Base-by-base conservation (phyloP, 64 coral and sea anemone genomes). In the Pocillopora verrucosa region DNA sequence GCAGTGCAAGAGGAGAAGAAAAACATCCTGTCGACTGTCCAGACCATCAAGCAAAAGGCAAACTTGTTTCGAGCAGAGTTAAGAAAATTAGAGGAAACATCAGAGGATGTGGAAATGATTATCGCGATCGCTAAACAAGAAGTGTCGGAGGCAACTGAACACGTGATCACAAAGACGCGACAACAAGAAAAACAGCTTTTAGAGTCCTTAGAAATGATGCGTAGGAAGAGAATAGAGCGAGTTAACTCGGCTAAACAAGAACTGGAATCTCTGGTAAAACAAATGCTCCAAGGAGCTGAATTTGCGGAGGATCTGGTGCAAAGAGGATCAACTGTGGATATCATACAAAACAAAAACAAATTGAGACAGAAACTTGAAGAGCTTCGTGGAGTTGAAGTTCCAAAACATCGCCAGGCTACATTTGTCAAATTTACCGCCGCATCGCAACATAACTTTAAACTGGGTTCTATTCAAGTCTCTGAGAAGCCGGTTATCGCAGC, bases 231-330 rank as follows among this genome's bases (percentile, higher is more conserved):
- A 74, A 13, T 72, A 19, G 16, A 87, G 16, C 56, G 69, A 74
- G 73, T 73, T 6, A 24, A 59, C 24, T 58, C 57, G 22, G 73
- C 59, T 56, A 87, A 58, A 19, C 70, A 74, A 56, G 0, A 87
- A 30, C 14, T 56, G 2, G 65, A 67, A 12, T 45, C 69, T 30
- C 65, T 73, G 9, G 26, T 30, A 13, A 70, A 86, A 86, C 24
- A 86, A 65, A 86, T 86, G 64, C 72, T 58, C 13, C 56, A 30
- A 14, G 16, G 56, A 20, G 58, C 73, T 16, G 64, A 86, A 63
- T 72, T 25, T 68, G 83, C 65, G 5, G 60, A 86, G 12, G 24
- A 64, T 61, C 82, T 68, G 68, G 62, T 60, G 58, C 41, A 72
- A 30, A 30, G 30, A 30, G 30, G 30, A 30, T 30, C 83, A 41